Base-by-base conservation (phyloP, 1,140 invertebrate genomes). In the Ptiloglossa arizonensis region DNA sequence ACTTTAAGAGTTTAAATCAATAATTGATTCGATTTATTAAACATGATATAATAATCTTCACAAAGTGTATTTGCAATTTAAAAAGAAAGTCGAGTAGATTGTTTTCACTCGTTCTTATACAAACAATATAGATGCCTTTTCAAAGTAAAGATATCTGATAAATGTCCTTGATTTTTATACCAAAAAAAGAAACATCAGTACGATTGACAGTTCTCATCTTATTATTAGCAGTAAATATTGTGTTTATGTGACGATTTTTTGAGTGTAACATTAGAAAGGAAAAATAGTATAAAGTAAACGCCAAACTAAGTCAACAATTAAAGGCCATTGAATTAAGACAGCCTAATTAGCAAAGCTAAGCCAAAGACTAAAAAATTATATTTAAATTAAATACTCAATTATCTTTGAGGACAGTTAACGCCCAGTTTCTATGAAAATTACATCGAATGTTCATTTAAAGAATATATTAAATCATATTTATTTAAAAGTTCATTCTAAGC, bases 261-360 rank as follows among this genome's bases (percentile, higher is more conserved):
- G 50, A 27, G n/a, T 41, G 52, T 68, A 44, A 19, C 13, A 32
- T 19, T 22, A 57, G 35, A n/a, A 24, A 46, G 2, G 6, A 29
- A 44, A 17, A 57, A 57, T 22, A 19, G 4, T 46, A 32, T 29
- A 59, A 70, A 32, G 17, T 44, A 41, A 57, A 46, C 17, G n/a
- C 15, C 17, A 48, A 32, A 44, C 35, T 68, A 68, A 57, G 35
- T 57, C 17, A 57, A 57, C 67, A 56, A n/a, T 35, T 27, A 5
- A 60, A 60, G 41, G 56, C 24, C 29, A 60, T 35, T 60, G 11
- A 59, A 60, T 46, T 60, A 44, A 69, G 27, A 71, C 38, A 41
- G 60, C 60, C 66, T 46, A 74, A 80, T 74, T 74, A 82, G 38
- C 50, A 19, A 66, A 63, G 77, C 52, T 80, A 82, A 79, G 80